Base-by-base conservation (phyloP, 92 coral and sea anemone genomes). In the Plumapathes pennacea region DNA sequence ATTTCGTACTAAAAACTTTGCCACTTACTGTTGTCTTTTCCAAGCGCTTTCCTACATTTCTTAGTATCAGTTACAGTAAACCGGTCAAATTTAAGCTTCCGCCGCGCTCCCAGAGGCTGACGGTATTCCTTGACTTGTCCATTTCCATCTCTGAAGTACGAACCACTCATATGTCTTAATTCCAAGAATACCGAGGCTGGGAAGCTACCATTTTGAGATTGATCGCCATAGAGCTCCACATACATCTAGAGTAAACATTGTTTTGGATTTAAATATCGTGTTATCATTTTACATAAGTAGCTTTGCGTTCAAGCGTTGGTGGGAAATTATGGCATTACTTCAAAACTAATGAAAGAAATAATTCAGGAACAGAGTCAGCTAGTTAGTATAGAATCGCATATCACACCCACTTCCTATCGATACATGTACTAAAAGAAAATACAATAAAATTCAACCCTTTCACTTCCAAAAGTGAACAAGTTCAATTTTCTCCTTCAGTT, bases 61-160 rank as follows among this genome's bases (percentile, higher is more conserved):
- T 12, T 10, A 11, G 25, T 13, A 18, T 50, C 56, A 12, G 32
- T 50, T 23, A 50, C 15, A 10, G 31, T 2, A 50, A 50, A 50
- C 12, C 56, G 32, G 32, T 24, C 33, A 24, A 50, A 50, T 9
- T 26, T 22, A 19, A 50, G 12, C 7, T 26, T 21, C 18, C 56
- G 25, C 32, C 8, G 29, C 9, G 22, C 12, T 10, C 27, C 23
- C 2, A 50, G 4, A 1, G 32, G 56, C 56, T 21, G 56, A 24
- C 33, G 56, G 56, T 50, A 50, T 9, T 50, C 4, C 18, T 50
- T 50, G 34, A 50, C 29, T 5, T 50, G 25, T 8, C 23, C 23
- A 20, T 50, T 36, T 3, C 56, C 56, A 10, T 14, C 33, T 14
- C 22, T 14, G 15, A 50, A 50, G 15, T 9, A 21, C 11, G 56